Base-by-base conservation (phyloP, 2,797 vertebrate genomes). In the Micromesistius poutassou region DNA sequence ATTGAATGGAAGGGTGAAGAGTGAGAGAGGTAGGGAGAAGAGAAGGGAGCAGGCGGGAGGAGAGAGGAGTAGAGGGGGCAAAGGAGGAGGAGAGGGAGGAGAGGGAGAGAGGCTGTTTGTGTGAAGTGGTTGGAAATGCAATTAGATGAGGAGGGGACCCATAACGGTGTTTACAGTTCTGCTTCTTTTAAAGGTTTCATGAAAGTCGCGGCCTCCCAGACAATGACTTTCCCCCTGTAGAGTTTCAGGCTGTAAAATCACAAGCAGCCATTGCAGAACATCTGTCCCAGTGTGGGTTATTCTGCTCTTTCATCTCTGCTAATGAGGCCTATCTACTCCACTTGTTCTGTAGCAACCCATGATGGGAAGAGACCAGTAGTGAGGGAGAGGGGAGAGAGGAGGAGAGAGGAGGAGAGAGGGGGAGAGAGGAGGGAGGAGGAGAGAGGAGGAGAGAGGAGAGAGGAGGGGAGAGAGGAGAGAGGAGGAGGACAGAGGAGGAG, bases 71-170 rank as follows among this genome's bases (percentile, higher is more conserved):
- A 36, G 72, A 50, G 68, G 31, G 75, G 12, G 50, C 12, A 10
- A 12, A 55, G 0, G 25, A 4, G 74, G 7, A 30, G 14, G 12
- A 10, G 40, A n/a, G 73, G 1, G 38, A 36, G 36, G 36, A 38
- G 36, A 38, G 36, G 9, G 36, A 16, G 71, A 66, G 71, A 62
- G 80, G 73, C 77, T 78, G 74, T 77, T 73, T 79, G 81, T 72
- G 80, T 78, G 78, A 75, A 75, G 70, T 76, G 83, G 84, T 80
- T 71, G 74, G 77, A 84, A 84, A 80, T 78, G 83, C 84, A 88
- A 90, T 93, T 90, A 90, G 79, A 84, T 40, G 36, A 82, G 77
- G 87, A 91, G 86, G 87, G 82, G 88, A 92, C 82, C 91, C 91
- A 36, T 91, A 85, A 84, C 87, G 25, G 75, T 82, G 87, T 91